Evolutionary conservation across 2,113 vertebrate species (phyloP).

Genomic region (Mixornis gularis): DNA sequence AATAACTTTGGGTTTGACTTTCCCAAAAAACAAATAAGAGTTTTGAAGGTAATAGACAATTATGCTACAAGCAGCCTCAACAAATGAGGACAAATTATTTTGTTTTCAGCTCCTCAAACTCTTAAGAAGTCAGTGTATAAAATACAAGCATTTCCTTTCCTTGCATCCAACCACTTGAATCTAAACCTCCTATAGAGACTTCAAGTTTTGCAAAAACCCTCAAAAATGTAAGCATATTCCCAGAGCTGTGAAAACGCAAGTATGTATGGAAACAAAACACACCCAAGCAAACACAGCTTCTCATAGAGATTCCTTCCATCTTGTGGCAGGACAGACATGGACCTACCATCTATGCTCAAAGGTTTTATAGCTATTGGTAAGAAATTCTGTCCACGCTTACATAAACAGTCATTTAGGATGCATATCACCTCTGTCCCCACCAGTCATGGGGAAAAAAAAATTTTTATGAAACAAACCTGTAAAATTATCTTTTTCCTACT

Average conservation of each 20-base stretch:
- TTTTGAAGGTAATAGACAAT: not conserved
- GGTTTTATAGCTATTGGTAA: not conserved
- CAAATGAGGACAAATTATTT: not conserved
- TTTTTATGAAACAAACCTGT: rapidly evolving
- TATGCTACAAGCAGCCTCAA: not conserved
- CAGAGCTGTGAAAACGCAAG: not conserved
- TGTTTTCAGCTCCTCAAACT: not conserved
- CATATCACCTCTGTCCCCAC: rapidly evolving
- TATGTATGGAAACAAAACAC: not conserved
- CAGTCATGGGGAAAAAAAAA: rapidly evolving
- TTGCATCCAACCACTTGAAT: not conserved
- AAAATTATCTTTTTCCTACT: not conserved
- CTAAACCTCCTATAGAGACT: not conserved
- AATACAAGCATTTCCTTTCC: not conserved
- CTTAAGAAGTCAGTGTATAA: not conserved
- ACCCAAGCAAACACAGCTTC: not conserved
- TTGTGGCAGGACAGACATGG: not conserved
- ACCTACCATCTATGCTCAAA: not conserved
- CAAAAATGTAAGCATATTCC: not conserved
- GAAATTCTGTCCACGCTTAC: not conserved
- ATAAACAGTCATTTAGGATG: not conserved
- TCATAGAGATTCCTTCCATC: not conserved
- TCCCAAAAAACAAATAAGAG: not conserved
- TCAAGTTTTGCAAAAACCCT: not conserved
- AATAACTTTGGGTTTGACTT: not conserved